Base-by-base conservation (phyloP, 2,797 vertebrate genomes). In the Podargus strigoides region DNA sequence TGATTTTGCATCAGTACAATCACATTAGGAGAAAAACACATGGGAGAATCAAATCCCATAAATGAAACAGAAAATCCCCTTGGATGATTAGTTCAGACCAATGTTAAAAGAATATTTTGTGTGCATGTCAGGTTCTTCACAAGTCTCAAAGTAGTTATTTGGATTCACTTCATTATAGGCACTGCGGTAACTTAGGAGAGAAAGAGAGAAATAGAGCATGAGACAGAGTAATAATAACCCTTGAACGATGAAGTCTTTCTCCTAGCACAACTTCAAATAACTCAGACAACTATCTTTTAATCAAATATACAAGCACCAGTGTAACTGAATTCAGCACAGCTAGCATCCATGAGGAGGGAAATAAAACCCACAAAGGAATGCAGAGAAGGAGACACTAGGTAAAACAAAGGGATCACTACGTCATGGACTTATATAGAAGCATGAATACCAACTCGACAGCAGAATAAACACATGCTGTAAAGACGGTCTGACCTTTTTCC, bases 141-240 rank as follows among this genome's bases (percentile, higher is more conserved):
- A 96, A 93, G 76, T 93, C 87, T 97, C 96, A 95, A 93, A 95
- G 87, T 74, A 97, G 95, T 93, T 90, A 96, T 98, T 97, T 97
- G 94, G 87, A 97, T 97, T 98, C 96, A 96, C 94, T 97, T 97
- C 94, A 96, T 97, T 97, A 95, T 95, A 96, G 89, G 70, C 91
- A 78, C 83, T 96, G 91, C 91, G 95, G 89, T 96, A 92, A 81
- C 73, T 96, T 90, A 84, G 82, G 41, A 95, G 76, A 89, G 82
- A 90, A 97, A 96, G 81, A 85, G 59, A 90, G 77, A 95, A 96
- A 92, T 69, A 96, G 86, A 96, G 83, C 80, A 23, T 95, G 95
- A 97, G 94, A 88, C 88, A 95, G 87, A 94, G 76, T 97, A 97
- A 97, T 91, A 96, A 96, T 96, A 97, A 96, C 95, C 87, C 85